Evolutionary conservation across 2,888 invertebrate species (phyloP).

Genomic region (Rhamphomyia laevipes): DNA sequence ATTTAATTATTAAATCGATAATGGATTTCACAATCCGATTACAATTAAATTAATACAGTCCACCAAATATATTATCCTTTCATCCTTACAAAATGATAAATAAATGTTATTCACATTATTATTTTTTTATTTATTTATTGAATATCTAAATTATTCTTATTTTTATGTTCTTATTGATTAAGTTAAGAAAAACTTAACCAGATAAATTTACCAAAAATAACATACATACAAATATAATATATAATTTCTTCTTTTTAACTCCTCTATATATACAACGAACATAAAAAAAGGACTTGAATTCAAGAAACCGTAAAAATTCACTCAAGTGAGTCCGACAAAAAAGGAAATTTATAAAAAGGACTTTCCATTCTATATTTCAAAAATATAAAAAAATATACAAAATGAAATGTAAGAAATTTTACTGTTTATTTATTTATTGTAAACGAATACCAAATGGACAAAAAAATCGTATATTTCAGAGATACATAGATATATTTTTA

Average conservation of each 20-base stretch:
- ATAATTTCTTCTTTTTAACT: not conserved
- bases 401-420: no score
- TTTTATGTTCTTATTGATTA: no score
- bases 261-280: not conserved
- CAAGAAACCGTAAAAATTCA: constrained; percentile 17
- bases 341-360: not conserved
- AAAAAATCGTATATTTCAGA: no score
- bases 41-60: not conserved
- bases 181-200: not conserved
- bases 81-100: no score
- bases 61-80: not conserved
- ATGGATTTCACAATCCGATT: not conserved
- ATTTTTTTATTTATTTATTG: no score
- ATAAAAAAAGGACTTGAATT: constrained; percentile 11
- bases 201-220: not conserved
- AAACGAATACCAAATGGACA: no score
- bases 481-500: no score
- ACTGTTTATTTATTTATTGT: no score
- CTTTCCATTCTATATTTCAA: constrained; percentile 5
- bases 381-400: no score
- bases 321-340: constrained; percentile 14
- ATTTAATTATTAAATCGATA: not conserved
- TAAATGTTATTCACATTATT: no score
- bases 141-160: no score
- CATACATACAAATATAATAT: not conserved